Evolutionary conservation across 2,888 invertebrate genomes (phyloP), one percentile per base, ranked within the genome.

Genomic region (Tanaodytes sp.): DNA sequence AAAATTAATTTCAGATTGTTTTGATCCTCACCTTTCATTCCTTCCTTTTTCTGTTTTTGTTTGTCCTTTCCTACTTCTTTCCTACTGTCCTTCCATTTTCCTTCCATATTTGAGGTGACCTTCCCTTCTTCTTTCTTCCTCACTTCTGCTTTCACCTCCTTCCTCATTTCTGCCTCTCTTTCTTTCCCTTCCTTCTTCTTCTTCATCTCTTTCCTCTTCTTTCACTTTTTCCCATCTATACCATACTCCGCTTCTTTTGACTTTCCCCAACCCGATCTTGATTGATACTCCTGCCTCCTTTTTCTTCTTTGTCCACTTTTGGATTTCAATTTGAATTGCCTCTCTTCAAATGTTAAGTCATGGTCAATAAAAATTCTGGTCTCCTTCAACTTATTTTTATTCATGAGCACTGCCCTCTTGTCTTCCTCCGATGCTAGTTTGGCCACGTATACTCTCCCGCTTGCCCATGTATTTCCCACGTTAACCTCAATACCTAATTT

Each of bases 401-500:
- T 43, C 14, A 20, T n/a, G 23, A 43, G n/a, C 3, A 43, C 37
- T 49, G 11, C 40, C 61, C 16, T 33, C 42, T 43, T 65, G 48
- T 18, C 48, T 15, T 27, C 20, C 31, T 3, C 42, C 36, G 8
- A 6, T 12, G 15, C 51, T 52, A 30, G 8, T 33, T 27, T 39
- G 36, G 42, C 18, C 1, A 40, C 49, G 18, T 15, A 19, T 2
- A 40, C 39, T n/a, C 43, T 42, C n/a, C 42, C 55, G 15, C 19
- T 46, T 18, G 27, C 37, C 43, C 43, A 43, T 12, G 43, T 19
- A 1, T 27, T 27, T 12, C 2, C 23, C 5, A 43, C 27, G 8
- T 43, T 27, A 1, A 43, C 27, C 8, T 43, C 27, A 3, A 23
- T 14, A 1, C 4, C 1, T 19, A 43, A 5, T 12, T 43, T 43